Evolutionary conservation across 2,797 vertebrate genomes (phyloP).

Genomic region (Numenius phaeopus): DNA sequence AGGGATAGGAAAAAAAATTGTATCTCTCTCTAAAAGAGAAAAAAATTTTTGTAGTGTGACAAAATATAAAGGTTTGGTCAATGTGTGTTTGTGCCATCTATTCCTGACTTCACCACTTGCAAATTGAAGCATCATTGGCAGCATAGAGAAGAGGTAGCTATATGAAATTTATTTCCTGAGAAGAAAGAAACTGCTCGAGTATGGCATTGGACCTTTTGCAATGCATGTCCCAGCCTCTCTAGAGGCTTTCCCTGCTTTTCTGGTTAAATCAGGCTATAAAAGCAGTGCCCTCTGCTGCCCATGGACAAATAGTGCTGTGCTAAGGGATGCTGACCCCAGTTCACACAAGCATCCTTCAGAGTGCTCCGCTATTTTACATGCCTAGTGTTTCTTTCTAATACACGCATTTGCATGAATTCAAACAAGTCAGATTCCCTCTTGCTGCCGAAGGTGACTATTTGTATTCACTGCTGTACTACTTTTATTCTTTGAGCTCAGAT

Average conservation of each 20-base stretch:
- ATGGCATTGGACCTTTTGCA: not conserved
- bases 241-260: not conserved
- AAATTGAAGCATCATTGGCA: not conserved
- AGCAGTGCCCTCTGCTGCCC: constrained; percentile 57
- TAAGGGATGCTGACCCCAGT: not conserved
- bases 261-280: not conserved
- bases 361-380: not conserved
- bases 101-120: not conserved
- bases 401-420: not conserved
- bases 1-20: not conserved
- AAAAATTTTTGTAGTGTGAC: not conserved
- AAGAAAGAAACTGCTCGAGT: not conserved
- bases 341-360: not conserved
- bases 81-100: not conserved
- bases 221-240: not conserved
- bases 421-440: not conserved
- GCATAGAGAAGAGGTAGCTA: not conserved
- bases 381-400: not conserved
- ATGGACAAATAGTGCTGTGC: not conserved
- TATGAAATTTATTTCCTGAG: not conserved
- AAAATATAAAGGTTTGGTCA: not conserved
- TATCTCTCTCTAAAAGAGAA: not conserved
- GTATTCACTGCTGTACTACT: not conserved
- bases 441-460: not conserved
- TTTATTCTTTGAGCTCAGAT: not conserved